Conservation (phyloP, 2,888 invertebrate genomes). For the Leucophenga montana region DNA sequence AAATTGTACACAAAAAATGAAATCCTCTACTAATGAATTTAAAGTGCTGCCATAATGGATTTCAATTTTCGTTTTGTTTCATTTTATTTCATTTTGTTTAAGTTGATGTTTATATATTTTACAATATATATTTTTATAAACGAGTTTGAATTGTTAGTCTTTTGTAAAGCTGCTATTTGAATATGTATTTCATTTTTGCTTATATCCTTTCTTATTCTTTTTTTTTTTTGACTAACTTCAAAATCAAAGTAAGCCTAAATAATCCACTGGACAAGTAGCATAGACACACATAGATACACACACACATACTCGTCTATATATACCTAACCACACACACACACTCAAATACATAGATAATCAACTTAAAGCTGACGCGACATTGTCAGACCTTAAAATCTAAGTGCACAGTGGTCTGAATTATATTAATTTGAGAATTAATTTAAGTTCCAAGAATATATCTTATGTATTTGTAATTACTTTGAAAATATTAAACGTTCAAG, state of each 20-base stretch:
- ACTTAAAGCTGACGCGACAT: no score
- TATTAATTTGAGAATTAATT: no score
- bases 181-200: no score
- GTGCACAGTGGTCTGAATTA: no score
- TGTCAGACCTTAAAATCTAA: no score
- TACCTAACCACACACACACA: not conserved
- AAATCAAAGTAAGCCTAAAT: no score
- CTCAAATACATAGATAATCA: not conserved
- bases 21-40: conserved; percentile 1
- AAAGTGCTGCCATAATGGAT: not conserved
- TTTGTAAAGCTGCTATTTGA: not conserved
- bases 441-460: no score
- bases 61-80: not conserved
- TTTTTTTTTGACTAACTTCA: no score
- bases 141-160: not conserved
- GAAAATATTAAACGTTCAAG: no score
- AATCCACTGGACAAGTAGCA: not conserved
- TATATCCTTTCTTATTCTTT: no score
- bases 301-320: conserved; percentile 2
- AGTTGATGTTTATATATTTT: not conserved
- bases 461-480: no score
- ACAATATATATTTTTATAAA: not conserved
- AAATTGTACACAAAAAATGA: not conserved
- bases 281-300: not conserved
- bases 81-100: conserved; percentile 1